Base-by-base conservation (phyloP, 2,113 vertebrate species). In the Athene cunicularia region DNA sequence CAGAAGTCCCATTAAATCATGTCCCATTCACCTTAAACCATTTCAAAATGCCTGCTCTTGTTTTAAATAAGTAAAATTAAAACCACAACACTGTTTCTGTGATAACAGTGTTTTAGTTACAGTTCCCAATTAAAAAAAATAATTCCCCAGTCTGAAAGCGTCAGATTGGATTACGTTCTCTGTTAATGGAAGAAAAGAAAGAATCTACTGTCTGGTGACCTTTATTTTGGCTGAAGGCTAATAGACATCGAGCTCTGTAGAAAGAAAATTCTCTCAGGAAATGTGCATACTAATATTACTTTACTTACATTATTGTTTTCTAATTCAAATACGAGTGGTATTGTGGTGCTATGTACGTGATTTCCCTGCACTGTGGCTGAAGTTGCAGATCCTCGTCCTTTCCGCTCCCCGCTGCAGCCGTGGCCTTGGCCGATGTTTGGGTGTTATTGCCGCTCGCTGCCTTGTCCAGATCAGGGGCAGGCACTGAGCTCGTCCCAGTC, bases 191-290 rank as follows among this genome's bases (percentile, higher is more conserved):
- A 96, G 93, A 80, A 96, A 86, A 95, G 91, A 93, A 92, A 84
- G 84, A 89, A 85, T 52, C 92, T 96, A 37, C 96, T 94, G 93
- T 84, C 95, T 97, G 93, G 71, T 97, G 97, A 98, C 97, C 97
- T 98, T 98, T 97, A 86, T 98, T 98, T 98, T 97, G 95, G 90
- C 92, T 59, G 95, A 97, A 95, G 97, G 96, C 96, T 97, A 95
- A 95, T 79, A 97, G 97, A 80, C 87, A 94, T 82, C 4, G 14
- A 92, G 73, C 49, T 97, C 74, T 87, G 75, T 32, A 76, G 93
- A 93, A 50, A 95, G 58, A 91, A 93, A 91, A 79, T 91, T 96
- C 95, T 97, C 95, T 17, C 4, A 41, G 94, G 92, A 94, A 97
- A 85, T 96, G 50, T 87, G 86, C 92, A 72, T 83, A 30, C 79